These are phyloP conservation scores for Parazoanthus atlanticus DNA, from an alignment of 92 coral and sea anemone species.

Conservation along the genomic window DNA sequence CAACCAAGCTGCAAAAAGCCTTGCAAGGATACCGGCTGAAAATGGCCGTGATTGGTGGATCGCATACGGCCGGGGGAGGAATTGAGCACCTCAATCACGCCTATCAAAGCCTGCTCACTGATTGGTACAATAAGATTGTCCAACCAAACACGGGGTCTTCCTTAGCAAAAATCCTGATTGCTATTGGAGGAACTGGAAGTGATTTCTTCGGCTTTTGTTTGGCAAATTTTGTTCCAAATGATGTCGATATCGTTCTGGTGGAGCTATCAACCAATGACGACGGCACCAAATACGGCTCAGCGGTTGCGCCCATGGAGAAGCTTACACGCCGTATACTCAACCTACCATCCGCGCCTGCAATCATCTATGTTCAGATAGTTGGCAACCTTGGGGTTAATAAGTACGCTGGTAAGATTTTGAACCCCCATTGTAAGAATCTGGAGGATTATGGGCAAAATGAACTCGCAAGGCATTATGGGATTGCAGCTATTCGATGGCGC, in stretches of 20 bases:
- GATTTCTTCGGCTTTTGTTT: conserved; percentile 75
- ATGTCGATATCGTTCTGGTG: conserved; percentile 62
- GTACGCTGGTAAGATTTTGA: conserved; percentile 36
- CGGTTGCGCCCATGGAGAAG: conserved; percentile 47
- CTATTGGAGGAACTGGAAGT: conserved; percentile 83
- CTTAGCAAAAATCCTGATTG: conserved; percentile 16
- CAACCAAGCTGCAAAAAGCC: conserved; percentile 31
- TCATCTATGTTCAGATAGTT: conserved; percentile 59
- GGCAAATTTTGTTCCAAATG: conserved; percentile 58
- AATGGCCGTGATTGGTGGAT: conserved; percentile 46
- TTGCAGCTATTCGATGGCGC: conserved; percentile 57
- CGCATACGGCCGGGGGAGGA: conserved; percentile 41
- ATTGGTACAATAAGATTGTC: conserved; percentile 35
- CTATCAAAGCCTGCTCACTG: conserved; percentile 11
- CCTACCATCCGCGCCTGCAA: conserved; percentile 60
- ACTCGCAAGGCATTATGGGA: conserved; percentile 61
- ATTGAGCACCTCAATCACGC: conserved; percentile 14
- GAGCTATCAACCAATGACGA: conserved; percentile 60
- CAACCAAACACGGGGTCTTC: conserved; percentile 10
- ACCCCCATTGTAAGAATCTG: conserved; percentile 36
- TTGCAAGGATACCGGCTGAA: conserved; percentile 29
- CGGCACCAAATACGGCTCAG: conserved; percentile 44
- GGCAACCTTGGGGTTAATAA: conserved; percentile 36
- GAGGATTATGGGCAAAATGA: conserved; percentile 59
- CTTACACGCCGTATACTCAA: conserved; percentile 65